Evolutionary conservation across 1,140 invertebrate genomes (phyloP), one percentile per base, ranked within the genome.

Genomic region (Xylocopa sonorina): DNA sequence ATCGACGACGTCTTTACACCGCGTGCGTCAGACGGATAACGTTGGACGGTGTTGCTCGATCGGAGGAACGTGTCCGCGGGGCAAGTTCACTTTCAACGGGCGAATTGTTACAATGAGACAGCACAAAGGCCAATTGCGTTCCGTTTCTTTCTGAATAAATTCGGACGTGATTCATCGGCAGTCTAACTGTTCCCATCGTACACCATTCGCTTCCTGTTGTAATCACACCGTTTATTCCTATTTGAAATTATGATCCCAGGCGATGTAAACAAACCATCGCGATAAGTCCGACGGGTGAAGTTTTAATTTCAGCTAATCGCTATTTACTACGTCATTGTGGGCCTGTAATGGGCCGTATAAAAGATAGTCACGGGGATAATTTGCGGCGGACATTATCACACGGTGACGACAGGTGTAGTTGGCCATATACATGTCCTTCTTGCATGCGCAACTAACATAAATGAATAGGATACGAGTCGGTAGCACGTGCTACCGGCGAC

Each of bases 381-480:
- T 82, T 76, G 80, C 83, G 62, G 67, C 50, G 58, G 76, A 81
- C 86, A 83, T 84, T 89, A 88, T 89, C 78, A 89, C 78, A 89
- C 79, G 32, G 79, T 64, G 81, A 82, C 84, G 87, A 88, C 87
- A 89, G 82, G 84, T 86, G 85, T 87, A 87, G 81, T 85, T 87
- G 80, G 82, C 83, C 73, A 78, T 80, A 85, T 88, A 81, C 85
- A 85, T 77, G 86, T 88, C 81, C 78, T 78, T 88, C 68, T 89
- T 85, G 87, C 85, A 89, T 90, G 88, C 86, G 66, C 75, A 86
- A 85, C 79, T 78, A 76, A 85, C 85, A 86, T 87, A 89, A 86
- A 85, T 84, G 85, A 87, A 87, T 80, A 77, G 84, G 71, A 63
- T 72, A 80, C 72, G 51, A 81, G 55, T 69, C 55, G 32, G 58